Percentiles rank a stretch among this genome's conserved stretches.
Evolutionary conservation across 2,113 vertebrate genomes (phyloP).

Genomic region (Gymnarchus niloticus): DNA sequence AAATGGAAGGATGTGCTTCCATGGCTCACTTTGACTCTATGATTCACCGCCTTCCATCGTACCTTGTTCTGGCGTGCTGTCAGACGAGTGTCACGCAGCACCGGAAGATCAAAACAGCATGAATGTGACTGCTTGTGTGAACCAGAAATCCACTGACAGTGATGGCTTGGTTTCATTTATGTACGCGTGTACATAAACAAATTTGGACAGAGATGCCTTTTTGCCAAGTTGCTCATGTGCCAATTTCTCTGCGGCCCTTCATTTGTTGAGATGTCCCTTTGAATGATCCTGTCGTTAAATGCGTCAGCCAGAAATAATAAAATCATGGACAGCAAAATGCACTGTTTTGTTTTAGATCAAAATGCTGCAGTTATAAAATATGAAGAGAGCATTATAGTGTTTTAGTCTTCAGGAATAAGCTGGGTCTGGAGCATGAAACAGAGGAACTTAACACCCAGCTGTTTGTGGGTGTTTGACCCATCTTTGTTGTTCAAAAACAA

Average conservation of each 20-base stretch:
- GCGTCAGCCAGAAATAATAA: not conserved
- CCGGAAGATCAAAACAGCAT: not conserved
- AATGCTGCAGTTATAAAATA: not conserved
- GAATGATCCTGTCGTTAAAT: not conserved
- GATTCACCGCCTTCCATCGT: not conserved
- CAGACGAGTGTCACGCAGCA: not conserved
- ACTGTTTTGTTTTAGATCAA: not conserved
- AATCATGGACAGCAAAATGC: not conserved
- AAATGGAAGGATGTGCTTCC: not conserved
- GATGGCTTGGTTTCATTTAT: not conserved
- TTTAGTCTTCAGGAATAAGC: not conserved
- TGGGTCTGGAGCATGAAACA: not conserved
- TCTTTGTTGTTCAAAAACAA: too few relatives aligned
- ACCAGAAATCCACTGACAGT: not conserved
- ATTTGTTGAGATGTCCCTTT: not conserved
- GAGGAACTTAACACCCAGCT: not conserved
- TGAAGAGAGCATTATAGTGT: not conserved
- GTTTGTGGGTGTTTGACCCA: not conserved
- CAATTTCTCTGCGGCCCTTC: too few relatives aligned
- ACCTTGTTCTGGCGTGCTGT: not conserved
- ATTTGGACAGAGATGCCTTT: not conserved
- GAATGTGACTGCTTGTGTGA: not conserved
- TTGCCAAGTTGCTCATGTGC: too few relatives aligned
- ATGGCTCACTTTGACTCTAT: not conserved
- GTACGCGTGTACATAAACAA: not conserved